Base-by-base conservation (phyloP, 2,113 vertebrate species). In the Oriolus oriolus region DNA sequence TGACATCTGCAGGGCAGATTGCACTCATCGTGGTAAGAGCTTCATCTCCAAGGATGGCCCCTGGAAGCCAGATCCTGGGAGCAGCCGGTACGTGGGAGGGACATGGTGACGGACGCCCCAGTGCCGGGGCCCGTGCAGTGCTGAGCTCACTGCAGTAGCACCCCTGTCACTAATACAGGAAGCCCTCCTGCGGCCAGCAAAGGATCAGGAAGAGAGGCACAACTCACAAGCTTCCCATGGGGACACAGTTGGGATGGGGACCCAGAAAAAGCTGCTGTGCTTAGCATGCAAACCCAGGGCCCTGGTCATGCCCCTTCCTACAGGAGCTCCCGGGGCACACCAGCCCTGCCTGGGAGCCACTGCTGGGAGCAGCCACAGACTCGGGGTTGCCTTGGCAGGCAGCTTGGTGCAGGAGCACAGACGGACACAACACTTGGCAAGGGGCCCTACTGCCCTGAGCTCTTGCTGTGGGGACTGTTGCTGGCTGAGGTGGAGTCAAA, bases 31-130 rank as follows among this genome's bases (percentile, higher is more conserved):
- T 17, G 28, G n/a, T n/a, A 54, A 47, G 30, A 31, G n/a, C 33
- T 56, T 76, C 0, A 2, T 54, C 78, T 63, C 70, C 61, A 76
- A 44, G 49, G 28, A 45, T 5, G 4, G 28, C 2, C 6, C 41
- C 42, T 53, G 44, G 16, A 63, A 82, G 30, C 14, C 23, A 20
- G 11, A 22, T 57, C 16, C 31, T 31, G 16, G 41, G 33, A 31
- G 3, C 44, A 52, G 47, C 21, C 19, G 2, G 10, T 6, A 22
- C 3, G 1, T 1, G 3, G 30, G 37, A 49, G 1, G 1, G n/a
- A 27, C 0, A 0, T 44, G 30, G 6, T 65, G 42, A 16, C 11
- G 5, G 41, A 27, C 24, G 16, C 8, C 21, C 8, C 24, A 39
- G 17, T 10, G 8, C 47, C 21, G 11, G n/a, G 15, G 24, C 11